phyloP scores from a whole-genome alignment of 2,113 vertebrate species.

The Rafetus swinhoei region DNA sequence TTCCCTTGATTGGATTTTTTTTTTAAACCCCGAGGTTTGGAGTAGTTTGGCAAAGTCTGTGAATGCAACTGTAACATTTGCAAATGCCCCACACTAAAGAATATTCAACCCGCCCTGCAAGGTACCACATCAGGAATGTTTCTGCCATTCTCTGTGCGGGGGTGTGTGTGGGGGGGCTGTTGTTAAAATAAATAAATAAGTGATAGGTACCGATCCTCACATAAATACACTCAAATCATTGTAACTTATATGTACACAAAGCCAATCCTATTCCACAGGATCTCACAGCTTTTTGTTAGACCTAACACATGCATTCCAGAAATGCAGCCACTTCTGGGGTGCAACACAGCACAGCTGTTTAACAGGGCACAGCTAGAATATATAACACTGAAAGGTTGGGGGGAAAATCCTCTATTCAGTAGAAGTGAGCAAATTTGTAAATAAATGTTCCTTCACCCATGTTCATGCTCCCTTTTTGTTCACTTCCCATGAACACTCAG shows the following conservation, averaged over 20 bases:
- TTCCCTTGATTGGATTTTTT: neutral
- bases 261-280: neutral
- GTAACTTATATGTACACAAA: neutral
- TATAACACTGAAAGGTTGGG: too few relatives aligned
- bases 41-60: conserved; percentile 1
- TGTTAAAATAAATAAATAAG: neutral
- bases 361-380: neutral
- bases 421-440: too few relatives aligned
- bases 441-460: too few relatives aligned
- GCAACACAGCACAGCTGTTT: neutral
- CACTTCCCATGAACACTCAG: too few relatives aligned
- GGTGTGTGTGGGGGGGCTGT: too few relatives aligned
- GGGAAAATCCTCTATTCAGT: too few relatives aligned
- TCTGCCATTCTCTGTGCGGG: neutral
- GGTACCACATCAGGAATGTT: neutral
- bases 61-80: conserved; percentile 29
- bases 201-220: neutral
- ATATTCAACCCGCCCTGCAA: neutral
- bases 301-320: neutral
- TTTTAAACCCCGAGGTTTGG: neutral
- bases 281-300: neutral
- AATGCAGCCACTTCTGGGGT: neutral
- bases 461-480: too few relatives aligned
- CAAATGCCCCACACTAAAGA: neutral
- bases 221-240: neutral